phyloP scores from a whole-genome alignment of 2,797 vertebrate species.

The Danio kyathit region DNA sequence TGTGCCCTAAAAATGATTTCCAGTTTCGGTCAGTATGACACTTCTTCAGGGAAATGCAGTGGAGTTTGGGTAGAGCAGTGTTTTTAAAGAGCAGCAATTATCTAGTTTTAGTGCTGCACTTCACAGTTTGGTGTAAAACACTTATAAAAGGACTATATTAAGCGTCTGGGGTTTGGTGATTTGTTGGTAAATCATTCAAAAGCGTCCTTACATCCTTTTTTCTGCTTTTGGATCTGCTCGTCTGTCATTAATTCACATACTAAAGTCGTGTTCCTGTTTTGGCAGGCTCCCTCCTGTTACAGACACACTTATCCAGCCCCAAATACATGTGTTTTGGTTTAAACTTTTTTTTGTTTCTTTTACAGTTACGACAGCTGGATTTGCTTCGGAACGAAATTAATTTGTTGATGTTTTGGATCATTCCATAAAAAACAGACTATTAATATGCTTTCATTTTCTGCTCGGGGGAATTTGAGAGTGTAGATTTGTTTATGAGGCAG shows the following conservation, averaged over 20 bases:
- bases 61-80: slow-evolving; percentile 38
- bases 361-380: slow-evolving; percentile 53
- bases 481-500: slow-evolving; percentile 25
- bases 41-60: not conserved
- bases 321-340: slow-evolving; percentile 57
- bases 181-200: slow-evolving; percentile 38
- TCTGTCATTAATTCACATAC: slow-evolving; percentile 34
- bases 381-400: slow-evolving; percentile 40
- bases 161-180: slow-evolving; percentile 49
- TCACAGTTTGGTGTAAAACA: slow-evolving; percentile 15
- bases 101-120: slow-evolving; percentile 14
- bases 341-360: not conserved
- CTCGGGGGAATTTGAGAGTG: slow-evolving; percentile 29
- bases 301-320: slow-evolving; percentile 25
- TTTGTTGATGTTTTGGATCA: slow-evolving; percentile 48
- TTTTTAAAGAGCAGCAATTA: slow-evolving; percentile 52
- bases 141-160: slow-evolving; percentile 35
- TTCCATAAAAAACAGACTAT: slow-evolving; percentile 52
- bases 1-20: not conserved
- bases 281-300: not conserved
- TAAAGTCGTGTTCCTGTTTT: slow-evolving; percentile 38
- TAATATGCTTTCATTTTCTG: slow-evolving; percentile 45
- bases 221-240: slow-evolving; percentile 22
- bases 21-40: not conserved
- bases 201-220: slow-evolving; percentile 25